Base-by-base conservation (phyloP, 2,113 vertebrate genomes). In the Oreotrochilus melanogaster region DNA sequence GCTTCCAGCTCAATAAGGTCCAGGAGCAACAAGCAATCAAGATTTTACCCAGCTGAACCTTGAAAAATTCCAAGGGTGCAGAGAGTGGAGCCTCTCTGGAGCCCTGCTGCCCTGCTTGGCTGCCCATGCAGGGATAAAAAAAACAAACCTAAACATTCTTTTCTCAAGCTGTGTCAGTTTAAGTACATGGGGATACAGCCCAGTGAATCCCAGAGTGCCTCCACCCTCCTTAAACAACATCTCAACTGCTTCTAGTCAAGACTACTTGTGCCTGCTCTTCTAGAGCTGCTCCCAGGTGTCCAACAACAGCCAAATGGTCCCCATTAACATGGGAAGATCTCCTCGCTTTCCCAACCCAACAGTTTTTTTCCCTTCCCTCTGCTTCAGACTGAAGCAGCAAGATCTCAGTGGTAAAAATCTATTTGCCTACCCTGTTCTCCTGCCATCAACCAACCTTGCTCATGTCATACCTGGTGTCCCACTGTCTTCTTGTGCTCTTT, bases 401-500 rank as follows among this genome's bases (percentile, higher is more conserved):
- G n/a, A 48, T 5, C 8, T 50, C 7, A 54, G 19, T 30, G 14
- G 22, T 11, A 13, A 67, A 66, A 51, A 62, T 3, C 4, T 5
- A 57, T 35, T 45, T 43, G 4, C 6, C 8, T 30, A 4, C 16
- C 42, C 27, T 0, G 2, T 4, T 27, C 27, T 27, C 31, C 22
- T 22, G 17, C 4, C 0, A 0, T 2, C 5, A 0, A 18, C 5
- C 3, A 2, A 22, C 16, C 3, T 47, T 1, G 0, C 33, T n/a
- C 47, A 6, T 5, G 8, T 9, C 31, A 6, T 1, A 99, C 99
- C 99, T 99, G 99, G 85, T 98, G 98, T 21, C 99, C 99, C 57
- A 99, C 99, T 0, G 98, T 99, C 91, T 99, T 99, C 97, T 98
- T 98, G 98, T 99, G 99, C 45, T 99, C 99, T 22, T 98, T 99